A percentile compares a stretch with the other conserved stretches of the same genome.
Conservation (phyloP, 2,113 vertebrate genomes). For the Corythaixoides concolor region DNA sequence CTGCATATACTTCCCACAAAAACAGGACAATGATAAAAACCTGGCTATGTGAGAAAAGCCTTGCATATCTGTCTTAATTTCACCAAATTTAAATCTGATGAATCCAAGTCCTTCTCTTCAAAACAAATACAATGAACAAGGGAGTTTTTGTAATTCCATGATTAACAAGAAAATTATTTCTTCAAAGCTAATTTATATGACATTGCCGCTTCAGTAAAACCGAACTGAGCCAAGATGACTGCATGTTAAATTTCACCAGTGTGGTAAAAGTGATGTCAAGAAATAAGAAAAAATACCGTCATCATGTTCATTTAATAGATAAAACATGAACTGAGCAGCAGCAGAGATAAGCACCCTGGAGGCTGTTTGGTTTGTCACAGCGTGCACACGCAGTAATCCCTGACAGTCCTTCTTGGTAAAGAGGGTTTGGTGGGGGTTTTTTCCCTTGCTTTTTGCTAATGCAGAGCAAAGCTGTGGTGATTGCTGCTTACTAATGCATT, state of each 20-base stretch:
- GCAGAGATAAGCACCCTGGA: neutral
- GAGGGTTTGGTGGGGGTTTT: neutral
- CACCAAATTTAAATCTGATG: slow-evolving; percentile 48
- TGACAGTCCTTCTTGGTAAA: neutral
- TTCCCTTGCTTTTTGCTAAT: neutral
- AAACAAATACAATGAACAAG: slow-evolving; percentile 27
- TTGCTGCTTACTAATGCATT: slow-evolving; percentile 53
- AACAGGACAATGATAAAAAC: neutral
- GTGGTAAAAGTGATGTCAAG: slow-evolving; percentile 1
- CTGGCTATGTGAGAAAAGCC: neutral
- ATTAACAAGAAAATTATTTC: slow-evolving; percentile 66
- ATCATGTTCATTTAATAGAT: neutral
- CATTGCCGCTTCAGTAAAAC: neutral
- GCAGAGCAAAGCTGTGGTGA: slow-evolving; percentile 31
- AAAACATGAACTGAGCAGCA: slow-evolving; percentile 26
- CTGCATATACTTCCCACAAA: neutral
- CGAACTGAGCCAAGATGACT: neutral
- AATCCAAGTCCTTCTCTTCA: slow-evolving; percentile 47
- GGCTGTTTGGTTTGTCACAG: slow-evolving; percentile 43
- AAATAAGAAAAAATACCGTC: neutral
- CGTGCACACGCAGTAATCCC: neutral
- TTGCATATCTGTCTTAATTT: neutral
- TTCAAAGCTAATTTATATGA: slow-evolving; percentile 63
- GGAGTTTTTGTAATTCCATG: slow-evolving; percentile 12
- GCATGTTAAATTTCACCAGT: slow-evolving; percentile 3